Evolutionary conservation across 2,797 vertebrate species (phyloP), one percentile per base, ranked within the genome.

Genomic region (Ataeniobius toweri): DNA sequence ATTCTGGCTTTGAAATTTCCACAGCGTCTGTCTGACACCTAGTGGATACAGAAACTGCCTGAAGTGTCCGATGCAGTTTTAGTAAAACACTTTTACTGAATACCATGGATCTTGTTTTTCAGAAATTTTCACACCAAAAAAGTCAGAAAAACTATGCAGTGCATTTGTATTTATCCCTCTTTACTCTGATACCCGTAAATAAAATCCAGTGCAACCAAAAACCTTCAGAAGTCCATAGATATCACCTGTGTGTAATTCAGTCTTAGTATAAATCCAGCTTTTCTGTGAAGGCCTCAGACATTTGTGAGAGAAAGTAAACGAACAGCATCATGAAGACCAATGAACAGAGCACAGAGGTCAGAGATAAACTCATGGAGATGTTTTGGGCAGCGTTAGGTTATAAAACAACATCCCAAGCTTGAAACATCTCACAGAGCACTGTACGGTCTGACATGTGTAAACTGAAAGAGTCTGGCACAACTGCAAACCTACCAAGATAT

Each of bases 1-100:
- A 72, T 81, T 50, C 36, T 26, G 73, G 16, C 83, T 77, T 26
- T 76, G 73, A 73, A 77, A 91, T 92, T 75, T 89, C 80, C 85
- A 88, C 90, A 89, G 92, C 39, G 69, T 92, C 90, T 86, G 75
- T 76, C 94, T 96, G 95, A 95, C 94, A 93, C 93, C 95, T 95
- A 95, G 91, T 95, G 95, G 94, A 93, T 86, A 76, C 58, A 78
- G 68, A 68, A n/a, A 71, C 76, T 58, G 28, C 53, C 41, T 74
- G 74, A 69, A 26, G 71, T 24, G 53, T 76, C 26, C 82, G 36
- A 78, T 70, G 18, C 28, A 36, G 31, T 36, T 48, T 70, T 10
- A 10, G 65, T 5, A 20, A 58, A 44, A 83, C 3, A 5, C 20
- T 53, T 20, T 7, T 24, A 8, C 6, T 55, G 4, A 70, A 74